phyloP scores from a whole-genome alignment of 2,797 vertebrate species.

The Muscicapa striata region DNA sequence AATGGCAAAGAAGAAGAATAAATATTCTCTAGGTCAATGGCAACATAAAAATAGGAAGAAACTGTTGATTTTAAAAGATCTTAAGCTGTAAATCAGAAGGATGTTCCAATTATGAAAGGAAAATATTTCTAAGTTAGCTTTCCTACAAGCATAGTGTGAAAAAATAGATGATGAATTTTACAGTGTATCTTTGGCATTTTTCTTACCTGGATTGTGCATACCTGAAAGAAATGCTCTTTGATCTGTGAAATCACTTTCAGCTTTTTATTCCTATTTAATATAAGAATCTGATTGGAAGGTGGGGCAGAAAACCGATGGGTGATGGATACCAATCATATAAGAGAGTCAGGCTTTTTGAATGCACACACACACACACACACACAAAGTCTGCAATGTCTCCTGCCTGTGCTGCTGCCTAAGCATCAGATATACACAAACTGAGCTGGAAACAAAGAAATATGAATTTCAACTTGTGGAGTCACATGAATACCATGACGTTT shows the following conservation, averaged over 20 bases:
- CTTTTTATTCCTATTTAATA: neutral
- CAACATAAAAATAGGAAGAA: neutral
- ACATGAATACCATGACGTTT: neutral
- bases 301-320: neutral
- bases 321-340: neutral
- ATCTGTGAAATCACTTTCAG: neutral
- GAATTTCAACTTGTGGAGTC: neutral
- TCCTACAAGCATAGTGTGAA: neutral
- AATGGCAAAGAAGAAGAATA: neutral
- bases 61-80: neutral
- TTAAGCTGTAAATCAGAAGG: neutral
- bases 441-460: neutral
- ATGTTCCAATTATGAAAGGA: neutral
- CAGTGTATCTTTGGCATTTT: neutral
- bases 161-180: neutral
- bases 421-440: neutral
- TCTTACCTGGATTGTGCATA: neutral
- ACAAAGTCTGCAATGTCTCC: neutral
- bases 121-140: neutral
- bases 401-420: neutral
- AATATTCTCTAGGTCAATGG: neutral
- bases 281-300: neutral
- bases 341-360: neutral
- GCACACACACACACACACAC: too few relatives aligned
- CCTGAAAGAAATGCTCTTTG: neutral